A percentile compares a stretch with the other conserved stretches of the same genome.
phyloP scores from a whole-genome alignment of 1,140 invertebrate genomes.

The Helicoverpa armigera region DNA sequence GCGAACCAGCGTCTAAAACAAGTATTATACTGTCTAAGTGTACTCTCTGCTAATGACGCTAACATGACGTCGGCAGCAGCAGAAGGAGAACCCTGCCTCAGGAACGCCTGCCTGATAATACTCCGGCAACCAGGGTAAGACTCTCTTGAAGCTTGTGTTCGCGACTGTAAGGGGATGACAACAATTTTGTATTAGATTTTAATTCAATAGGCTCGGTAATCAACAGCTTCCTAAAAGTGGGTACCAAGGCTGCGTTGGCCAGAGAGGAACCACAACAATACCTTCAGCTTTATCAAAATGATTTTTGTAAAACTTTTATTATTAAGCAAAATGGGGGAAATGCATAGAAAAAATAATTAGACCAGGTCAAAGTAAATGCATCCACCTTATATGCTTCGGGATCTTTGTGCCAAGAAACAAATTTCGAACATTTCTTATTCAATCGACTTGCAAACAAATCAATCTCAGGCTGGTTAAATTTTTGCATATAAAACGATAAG shows the following conservation, averaged over 20 bases:
- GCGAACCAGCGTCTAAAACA: conserved; percentile 44
- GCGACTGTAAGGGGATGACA: conserved; percentile 42
- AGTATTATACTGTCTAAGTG: conserved; percentile 65
- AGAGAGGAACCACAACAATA: conserved; percentile 35
- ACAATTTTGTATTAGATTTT: not conserved
- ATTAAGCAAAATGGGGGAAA: conserved; percentile 63
- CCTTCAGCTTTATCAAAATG: conserved; percentile 49
- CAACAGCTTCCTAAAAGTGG: conserved; percentile 34
- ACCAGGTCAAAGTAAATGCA: conserved; percentile 30
- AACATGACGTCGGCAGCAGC: conserved; percentile 53
- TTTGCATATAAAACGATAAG: conserved; percentile 36
- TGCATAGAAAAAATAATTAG: conserved; percentile 38
- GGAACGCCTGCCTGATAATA: conserved; percentile 56
- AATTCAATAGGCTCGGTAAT: conserved; percentile 4
- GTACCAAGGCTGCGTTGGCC: conserved; percentile 51
- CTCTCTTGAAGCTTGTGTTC: conserved; percentile 25
- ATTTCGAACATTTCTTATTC: conserved; percentile 54
- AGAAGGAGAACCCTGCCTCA: conserved; percentile 49
- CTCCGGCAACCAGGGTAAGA: conserved; percentile 42
- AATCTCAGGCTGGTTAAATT: conserved; percentile 43
- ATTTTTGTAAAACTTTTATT: conserved; percentile 51
- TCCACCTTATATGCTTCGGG: conserved; percentile 50
- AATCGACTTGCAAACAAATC: conserved; percentile 55
- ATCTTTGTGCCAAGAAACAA: conserved; percentile 55
- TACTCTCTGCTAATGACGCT: conserved; percentile 56